phyloP scores from a whole-genome alignment of 2,113 vertebrate genomes.

The Tachysurus fulvidraco region DNA sequence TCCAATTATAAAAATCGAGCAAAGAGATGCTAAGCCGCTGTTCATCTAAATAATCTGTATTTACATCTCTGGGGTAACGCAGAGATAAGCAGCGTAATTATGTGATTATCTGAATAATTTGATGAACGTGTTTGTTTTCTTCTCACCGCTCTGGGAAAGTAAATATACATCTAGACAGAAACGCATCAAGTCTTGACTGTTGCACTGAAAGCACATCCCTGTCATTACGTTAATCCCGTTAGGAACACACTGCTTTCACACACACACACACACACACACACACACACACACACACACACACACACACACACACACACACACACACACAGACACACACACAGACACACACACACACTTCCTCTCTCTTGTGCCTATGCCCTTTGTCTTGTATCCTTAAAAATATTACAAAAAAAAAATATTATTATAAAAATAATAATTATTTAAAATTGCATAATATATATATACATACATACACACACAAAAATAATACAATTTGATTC shows the following conservation, averaged over 20 bases:
- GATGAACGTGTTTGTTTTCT: not conserved
- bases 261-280: too few species aligned
- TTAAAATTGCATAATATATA: too few species aligned
- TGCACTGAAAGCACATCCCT: not conserved
- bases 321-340: too few species aligned
- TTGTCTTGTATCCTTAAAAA: not conserved
- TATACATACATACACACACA: too few species aligned
- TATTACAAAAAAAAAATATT: too few species aligned
- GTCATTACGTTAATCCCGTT: not conserved
- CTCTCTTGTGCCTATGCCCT: not conserved
- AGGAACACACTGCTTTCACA: not conserved
- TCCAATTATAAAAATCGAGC: constrained; percentile 1
- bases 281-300: too few species aligned
- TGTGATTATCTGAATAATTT: not conserved
- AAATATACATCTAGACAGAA: not conserved
- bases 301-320: too few species aligned
- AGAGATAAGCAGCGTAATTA: constrained; percentile 18
- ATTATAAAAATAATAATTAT: too few species aligned
- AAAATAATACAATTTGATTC: not conserved
- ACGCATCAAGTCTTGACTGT: not conserved
- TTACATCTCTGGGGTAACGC: constrained; percentile 13
- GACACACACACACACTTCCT: too few species aligned
- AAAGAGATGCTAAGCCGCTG: constrained; percentile 26
- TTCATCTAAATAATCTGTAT: constrained; percentile 25
- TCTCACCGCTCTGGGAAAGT: not conserved